These are phyloP conservation scores for Asarcornis scutulata DNA, from an alignment of 2,113 vertebrate genomes.

Conservation along the genomic window DNA sequence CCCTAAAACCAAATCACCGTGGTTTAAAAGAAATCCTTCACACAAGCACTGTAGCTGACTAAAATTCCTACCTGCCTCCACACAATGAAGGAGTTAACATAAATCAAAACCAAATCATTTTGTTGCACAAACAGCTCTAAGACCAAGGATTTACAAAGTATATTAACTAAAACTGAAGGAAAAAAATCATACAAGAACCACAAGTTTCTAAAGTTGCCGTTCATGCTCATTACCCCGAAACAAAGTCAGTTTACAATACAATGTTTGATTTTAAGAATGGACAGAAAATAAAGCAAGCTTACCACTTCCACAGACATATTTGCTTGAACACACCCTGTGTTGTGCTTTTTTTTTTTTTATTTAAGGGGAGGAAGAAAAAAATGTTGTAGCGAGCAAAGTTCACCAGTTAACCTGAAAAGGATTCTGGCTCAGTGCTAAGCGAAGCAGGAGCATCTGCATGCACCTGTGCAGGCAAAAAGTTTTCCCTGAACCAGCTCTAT, in stretches of 20 bases:
- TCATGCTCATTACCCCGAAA: rapidly evolving
- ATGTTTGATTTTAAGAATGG: neutral
- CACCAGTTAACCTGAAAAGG: constrained; percentile 23
- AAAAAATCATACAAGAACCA: neutral
- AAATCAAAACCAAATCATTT: neutral
- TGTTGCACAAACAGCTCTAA: neutral
- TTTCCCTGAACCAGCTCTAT: neutral
- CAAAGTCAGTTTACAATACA: neutral
- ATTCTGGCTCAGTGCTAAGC: neutral
- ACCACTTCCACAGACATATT: constrained; percentile 74
- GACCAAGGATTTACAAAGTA: neutral
- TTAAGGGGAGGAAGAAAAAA: constrained; percentile 53
- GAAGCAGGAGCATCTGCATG: neutral
- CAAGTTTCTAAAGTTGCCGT: neutral
- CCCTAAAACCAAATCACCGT: neutral
- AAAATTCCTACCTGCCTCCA: rapidly evolving
- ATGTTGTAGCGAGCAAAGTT: constrained; percentile 67
- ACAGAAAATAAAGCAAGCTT: constrained; percentile 32
- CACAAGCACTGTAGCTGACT: neutral
- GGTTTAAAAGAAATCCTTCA: neutral
- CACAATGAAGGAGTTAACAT: neutral
- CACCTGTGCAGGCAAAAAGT: neutral
- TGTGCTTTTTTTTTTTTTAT: neutral
- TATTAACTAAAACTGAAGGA: neutral
- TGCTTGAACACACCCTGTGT: constrained; percentile 63